phyloP scores from a whole-genome alignment of 2,888 invertebrate species.

The Microplitis deprimator region DNA sequence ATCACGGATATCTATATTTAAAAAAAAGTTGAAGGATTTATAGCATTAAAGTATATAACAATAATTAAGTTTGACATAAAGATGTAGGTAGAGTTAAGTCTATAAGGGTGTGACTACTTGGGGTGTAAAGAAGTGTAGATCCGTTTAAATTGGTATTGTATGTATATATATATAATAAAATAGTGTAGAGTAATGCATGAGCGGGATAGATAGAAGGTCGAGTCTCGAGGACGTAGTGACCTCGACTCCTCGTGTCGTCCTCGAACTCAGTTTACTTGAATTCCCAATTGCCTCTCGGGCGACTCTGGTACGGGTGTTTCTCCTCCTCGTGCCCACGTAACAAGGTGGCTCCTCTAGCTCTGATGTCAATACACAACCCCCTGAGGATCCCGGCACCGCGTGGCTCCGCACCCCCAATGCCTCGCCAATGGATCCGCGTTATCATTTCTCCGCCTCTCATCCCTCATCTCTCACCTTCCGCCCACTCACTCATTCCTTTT shows the following conservation, averaged over 20 bases:
- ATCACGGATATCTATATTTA: background rate
- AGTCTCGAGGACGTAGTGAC: constrained; percentile 50
- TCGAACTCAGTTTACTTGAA: constrained; percentile 52
- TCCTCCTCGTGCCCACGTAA: constrained; percentile 7
- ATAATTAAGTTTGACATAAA: background rate
- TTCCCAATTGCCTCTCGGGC: constrained; percentile 31
- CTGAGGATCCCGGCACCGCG: constrained; percentile 8
- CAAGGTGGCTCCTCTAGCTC: constrained; percentile 6
- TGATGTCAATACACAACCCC: constrained; percentile 30
- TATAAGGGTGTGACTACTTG: background rate
- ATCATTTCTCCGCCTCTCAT: constrained; percentile 24
- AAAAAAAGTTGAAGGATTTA: background rate
- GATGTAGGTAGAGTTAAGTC: constrained; percentile 1
- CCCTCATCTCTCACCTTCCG: constrained; percentile 10
- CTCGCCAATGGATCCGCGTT: constrained; percentile 42
- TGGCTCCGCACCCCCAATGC: constrained; percentile 14
- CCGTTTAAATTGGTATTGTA: background rate
- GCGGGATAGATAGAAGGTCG: constrained; percentile 42
- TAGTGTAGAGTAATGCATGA: constrained; percentile 27
- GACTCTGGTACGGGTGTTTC: constrained; percentile 32
- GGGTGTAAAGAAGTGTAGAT: background rate
- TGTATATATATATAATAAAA: background rate
- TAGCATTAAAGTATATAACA: background rate
- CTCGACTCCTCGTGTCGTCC: constrained; percentile 51
- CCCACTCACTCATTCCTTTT: constrained; percentile 35